Evolutionary conservation across 1,140 invertebrate species (phyloP).

Genomic region (Chionoecetes opilio): DNA sequence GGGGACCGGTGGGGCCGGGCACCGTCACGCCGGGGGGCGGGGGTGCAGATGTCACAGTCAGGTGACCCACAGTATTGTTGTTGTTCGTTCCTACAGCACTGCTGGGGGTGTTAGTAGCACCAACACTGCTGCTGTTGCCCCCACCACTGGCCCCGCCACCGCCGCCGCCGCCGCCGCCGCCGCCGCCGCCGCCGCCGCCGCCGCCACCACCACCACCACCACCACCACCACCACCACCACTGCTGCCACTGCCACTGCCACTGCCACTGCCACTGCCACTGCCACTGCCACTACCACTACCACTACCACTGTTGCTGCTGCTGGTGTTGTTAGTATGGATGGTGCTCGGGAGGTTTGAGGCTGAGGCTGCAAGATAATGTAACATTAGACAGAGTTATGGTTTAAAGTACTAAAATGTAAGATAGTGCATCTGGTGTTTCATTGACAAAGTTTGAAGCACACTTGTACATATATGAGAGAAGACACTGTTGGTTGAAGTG

Average conservation of each 20-base stretch:
- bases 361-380: conserved; percentile 34
- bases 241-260: conserved; percentile 60
- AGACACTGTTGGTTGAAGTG: no score
- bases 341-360: conserved; percentile 14
- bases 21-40: conserved; percentile 76
- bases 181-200: background rate
- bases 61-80: conserved; percentile 55
- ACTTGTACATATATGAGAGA: no score
- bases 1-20: conserved; percentile 79
- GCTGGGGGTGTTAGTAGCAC: background rate
- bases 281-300: background rate
- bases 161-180: background rate
- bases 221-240: background rate
- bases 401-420: no score
- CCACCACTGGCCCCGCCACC: conserved; percentile 52
- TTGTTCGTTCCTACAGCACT: conserved; percentile 46
- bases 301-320: conserved; percentile 41
- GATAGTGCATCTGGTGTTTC: no score
- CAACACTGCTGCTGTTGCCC: conserved; percentile 56
- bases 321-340: conserved; percentile 54
- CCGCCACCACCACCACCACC: conserved; percentile 39
- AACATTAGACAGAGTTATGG: background rate
- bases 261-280: conserved; percentile 42
- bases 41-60: conserved; percentile 40
- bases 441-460: no score